Evolutionary conservation across 1,140 invertebrate species (phyloP).

Genomic region (Drosophila ogumai): DNA sequence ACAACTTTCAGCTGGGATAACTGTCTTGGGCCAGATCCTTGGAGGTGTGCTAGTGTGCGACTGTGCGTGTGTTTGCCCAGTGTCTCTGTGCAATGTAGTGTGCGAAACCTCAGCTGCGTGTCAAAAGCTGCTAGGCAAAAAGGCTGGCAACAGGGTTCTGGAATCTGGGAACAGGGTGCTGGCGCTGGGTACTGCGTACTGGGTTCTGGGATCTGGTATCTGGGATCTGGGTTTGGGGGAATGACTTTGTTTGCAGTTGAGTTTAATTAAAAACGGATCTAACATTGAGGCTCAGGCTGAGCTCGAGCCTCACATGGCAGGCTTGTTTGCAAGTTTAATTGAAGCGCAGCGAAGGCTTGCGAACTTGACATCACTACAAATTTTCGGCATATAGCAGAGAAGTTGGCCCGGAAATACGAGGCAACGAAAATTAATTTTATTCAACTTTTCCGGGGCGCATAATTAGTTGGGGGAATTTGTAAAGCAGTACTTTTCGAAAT

Average conservation of each 20-base stretch:
- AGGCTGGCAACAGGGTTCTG: constrained; percentile 7
- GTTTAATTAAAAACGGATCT: constrained; percentile 84
- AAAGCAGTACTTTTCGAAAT: background rate
- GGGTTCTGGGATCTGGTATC: background rate
- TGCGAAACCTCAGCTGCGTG: constrained; percentile 62
- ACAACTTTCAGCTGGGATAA: constrained; percentile 59
- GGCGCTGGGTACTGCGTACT: background rate
- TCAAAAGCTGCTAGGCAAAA: constrained; percentile 45
- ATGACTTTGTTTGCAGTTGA: constrained; percentile 81
- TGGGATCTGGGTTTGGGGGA: background rate
- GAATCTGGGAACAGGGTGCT: background rate
- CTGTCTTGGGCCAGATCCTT: constrained; percentile 35
- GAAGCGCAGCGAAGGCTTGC: constrained; percentile 43
- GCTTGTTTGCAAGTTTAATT: constrained; percentile 74
- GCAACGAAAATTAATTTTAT: constrained; percentile 41
- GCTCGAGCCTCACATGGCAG: constrained; percentile 34
- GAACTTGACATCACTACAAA: constrained; percentile 45
- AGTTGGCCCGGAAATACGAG: constrained; percentile 15
- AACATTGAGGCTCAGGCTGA: constrained; percentile 57
- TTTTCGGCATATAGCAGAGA: constrained; percentile 28
- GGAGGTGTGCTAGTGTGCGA: constrained; percentile 3
- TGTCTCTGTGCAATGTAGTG: constrained; percentile 25
- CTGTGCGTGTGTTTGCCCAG: constrained; percentile 28
- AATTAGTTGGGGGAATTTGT: constrained; percentile 53
- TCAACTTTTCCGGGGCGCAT: constrained; percentile 49